These are phyloP conservation scores for Scaptomyza flava DNA, from an alignment of 2,888 invertebrate species.

Conservation along the genomic window DNA sequence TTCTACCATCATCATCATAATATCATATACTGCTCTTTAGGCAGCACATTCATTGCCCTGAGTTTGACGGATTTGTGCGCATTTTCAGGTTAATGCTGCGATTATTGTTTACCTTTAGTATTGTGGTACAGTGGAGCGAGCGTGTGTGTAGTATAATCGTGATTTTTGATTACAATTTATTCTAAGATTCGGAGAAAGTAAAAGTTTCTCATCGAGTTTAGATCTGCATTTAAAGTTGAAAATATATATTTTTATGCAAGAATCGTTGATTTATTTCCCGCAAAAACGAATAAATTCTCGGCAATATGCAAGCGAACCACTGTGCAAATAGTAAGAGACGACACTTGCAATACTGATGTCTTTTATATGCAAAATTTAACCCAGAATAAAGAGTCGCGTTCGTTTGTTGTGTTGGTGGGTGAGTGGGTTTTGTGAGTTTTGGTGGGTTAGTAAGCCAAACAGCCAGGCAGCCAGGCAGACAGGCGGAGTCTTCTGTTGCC, in stretches of 20 bases:
- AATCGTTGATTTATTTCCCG: neutral
- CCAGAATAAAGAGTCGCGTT: constrained; percentile 66
- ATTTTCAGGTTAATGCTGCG: constrained; percentile 78
- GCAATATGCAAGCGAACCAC: constrained; percentile 41
- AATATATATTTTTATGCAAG: too few species aligned
- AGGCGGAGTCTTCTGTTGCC: constrained; percentile 5
- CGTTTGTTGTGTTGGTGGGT: constrained; percentile 41
- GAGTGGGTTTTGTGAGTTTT: constrained; percentile 10
- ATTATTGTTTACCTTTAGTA: constrained; percentile 73
- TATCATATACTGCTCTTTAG: neutral
- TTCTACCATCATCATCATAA: constrained; percentile 6
- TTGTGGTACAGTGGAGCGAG: constrained; percentile 60
- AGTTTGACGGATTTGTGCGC: constrained; percentile 78
- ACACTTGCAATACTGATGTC: constrained; percentile 43
- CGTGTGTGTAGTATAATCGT: neutral
- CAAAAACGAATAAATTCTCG: neutral
- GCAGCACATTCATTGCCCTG: constrained; percentile 31
- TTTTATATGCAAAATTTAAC: constrained; percentile 78
- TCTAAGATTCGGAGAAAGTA: too few species aligned
- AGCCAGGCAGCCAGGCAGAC: neutral
- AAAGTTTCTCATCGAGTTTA: too few species aligned
- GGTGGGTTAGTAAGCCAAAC: constrained; percentile 6
- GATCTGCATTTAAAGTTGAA: too few species aligned
- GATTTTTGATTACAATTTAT: too few species aligned
- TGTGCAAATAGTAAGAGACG: constrained; percentile 50